Conservation (phyloP, 1,140 invertebrate genomes). For the Bombus picipes region DNA sequence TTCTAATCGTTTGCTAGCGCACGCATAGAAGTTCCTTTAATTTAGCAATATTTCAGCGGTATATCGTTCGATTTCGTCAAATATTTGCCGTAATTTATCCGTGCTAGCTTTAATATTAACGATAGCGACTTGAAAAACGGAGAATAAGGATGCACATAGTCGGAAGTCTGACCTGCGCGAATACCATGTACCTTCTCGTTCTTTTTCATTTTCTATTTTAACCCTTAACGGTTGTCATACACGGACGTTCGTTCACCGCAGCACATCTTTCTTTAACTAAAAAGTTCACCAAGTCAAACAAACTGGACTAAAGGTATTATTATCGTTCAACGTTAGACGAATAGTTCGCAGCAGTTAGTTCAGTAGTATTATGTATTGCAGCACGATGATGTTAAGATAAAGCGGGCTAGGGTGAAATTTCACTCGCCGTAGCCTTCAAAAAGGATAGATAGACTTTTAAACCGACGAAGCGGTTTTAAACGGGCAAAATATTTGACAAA, state of each 20-base stretch:
- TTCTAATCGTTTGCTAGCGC: not conserved
- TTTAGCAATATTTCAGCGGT: conserved; percentile 22
- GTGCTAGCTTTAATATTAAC: not conserved
- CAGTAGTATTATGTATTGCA: not conserved
- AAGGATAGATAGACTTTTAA: not conserved
- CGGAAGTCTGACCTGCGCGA: not conserved
- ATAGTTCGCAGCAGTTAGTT: too few relatives aligned
- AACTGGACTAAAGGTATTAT: not conserved
- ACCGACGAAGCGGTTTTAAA: not conserved
- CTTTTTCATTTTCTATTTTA: not conserved
- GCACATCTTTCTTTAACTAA: not conserved
- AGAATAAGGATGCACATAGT: not conserved
- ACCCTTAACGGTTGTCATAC: not conserved
- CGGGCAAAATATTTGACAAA: not conserved
- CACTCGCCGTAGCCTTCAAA: not conserved
- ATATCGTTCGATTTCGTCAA: not conserved
- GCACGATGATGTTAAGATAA: not conserved
- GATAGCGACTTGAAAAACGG: not conserved
- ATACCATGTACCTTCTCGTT: not conserved
- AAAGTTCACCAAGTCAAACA: not conserved
- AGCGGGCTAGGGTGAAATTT: not conserved
- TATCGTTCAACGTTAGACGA: not conserved
- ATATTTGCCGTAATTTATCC: not conserved
- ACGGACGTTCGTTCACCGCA: not conserved
- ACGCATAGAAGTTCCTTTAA: conserved; percentile 33